Evolutionary conservation across 1,140 invertebrate genomes (phyloP).

Genomic region (Listronotus bonariensis): DNA sequence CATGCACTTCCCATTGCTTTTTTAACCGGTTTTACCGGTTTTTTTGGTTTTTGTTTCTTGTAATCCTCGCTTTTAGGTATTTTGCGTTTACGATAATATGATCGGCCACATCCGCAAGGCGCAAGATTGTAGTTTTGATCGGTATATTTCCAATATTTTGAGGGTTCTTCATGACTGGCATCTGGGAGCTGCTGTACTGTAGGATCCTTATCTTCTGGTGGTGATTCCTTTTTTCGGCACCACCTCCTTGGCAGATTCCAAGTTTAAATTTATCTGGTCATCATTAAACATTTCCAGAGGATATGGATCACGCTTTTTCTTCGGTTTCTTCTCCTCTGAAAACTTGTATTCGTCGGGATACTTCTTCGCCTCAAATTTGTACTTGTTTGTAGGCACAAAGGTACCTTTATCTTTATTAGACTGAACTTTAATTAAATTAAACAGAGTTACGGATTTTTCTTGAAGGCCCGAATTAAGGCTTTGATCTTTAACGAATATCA

Average conservation of each 20-base stretch:
- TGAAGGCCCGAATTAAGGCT: constrained; percentile 1
- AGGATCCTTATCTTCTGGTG: too few relatives aligned
- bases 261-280: neutral
- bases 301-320: constrained; percentile 10
- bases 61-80: too few relatives aligned
- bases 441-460: constrained; percentile 15
- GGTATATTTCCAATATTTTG: too few relatives aligned
- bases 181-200: too few relatives aligned
- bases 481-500: constrained; percentile 18
- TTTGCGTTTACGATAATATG: too few relatives aligned
- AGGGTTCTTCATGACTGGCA: too few relatives aligned
- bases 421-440: constrained; percentile 24
- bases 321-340: neutral
- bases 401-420: neutral
- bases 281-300: constrained; percentile 32
- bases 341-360: constrained; percentile 14
- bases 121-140: too few relatives aligned
- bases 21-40: too few relatives aligned
- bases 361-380: constrained; percentile 28
- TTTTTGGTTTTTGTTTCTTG: too few relatives aligned
- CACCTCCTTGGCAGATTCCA: constrained; percentile 6
- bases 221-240: neutral
- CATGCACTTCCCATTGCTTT: too few relatives aligned
- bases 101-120: too few relatives aligned
- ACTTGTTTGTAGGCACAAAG: constrained; percentile 16